Evolutionary conservation across 2,797 vertebrate genomes (phyloP), one percentile per base, ranked within the genome.

Genomic region (Potorous gilbertii): DNA sequence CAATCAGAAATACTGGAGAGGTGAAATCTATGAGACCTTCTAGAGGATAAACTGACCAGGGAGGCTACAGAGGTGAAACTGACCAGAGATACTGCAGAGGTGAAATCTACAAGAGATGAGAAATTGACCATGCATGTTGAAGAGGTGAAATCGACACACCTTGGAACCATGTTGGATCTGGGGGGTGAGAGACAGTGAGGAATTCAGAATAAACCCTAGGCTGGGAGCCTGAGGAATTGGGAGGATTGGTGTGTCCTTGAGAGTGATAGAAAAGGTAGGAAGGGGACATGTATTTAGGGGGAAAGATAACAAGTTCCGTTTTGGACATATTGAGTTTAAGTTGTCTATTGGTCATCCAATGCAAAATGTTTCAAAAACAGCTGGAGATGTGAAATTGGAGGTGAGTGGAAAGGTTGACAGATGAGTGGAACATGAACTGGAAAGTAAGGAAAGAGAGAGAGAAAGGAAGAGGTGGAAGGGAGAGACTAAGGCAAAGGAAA

Each of bases 251-350:
- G 31, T 66, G 3, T 66, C 59, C 31, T 62, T 34, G 4, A 14
- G 4, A 62, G 59, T 62, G 12, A 62, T 0, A 62, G 14, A 66
- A 16, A n/a, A 56, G 52, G 29, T 94, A 90, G 92, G 95, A 91
- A 56, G 34, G 13, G 16, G 3, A 52, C 1, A 18, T 66, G 13
- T 66, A n/a, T n/a, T 66, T 66, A 66, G 34, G 34, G 31, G 5
- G 13, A 66, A 66, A 66, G 31, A 34, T 66, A n/a, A 66, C 0
- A 12, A 66, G 62, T 66, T 66, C 62, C n/a, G 62, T 66, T 66
- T 66, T 66, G 31, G 34, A 66, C 16, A 18, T 18, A 14, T 94
- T 54, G 54, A 95, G 50, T 94, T 91, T 56, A 74, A 91, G 91
- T 95, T 95, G 34, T 93, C 34, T 92, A 31, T 50, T 87, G 66